Conservation (phyloP, 2,113 vertebrate genomes). For the Thalassoma bifasciatum region DNA sequence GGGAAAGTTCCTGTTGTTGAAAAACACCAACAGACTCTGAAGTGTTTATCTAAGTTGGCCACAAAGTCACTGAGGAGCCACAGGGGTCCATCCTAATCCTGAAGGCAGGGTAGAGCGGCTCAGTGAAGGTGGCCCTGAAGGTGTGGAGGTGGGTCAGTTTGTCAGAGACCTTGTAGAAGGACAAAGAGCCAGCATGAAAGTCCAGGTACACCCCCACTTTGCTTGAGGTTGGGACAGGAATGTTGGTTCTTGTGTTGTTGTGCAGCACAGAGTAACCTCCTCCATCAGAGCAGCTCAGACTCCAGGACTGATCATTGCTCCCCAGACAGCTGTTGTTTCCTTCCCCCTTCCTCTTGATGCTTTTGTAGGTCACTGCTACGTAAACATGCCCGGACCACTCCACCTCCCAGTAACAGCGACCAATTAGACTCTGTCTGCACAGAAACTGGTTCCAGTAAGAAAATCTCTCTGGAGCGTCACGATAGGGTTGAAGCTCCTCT, state of each 20-base stretch:
- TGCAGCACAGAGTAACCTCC: slow-evolving; percentile 1
- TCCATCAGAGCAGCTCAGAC: slow-evolving; percentile 7
- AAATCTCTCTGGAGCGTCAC: slow-evolving; percentile 51
- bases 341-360: slow-evolving; percentile 1
- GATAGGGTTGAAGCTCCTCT: slow-evolving; percentile 13
- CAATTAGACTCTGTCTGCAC: slow-evolving; percentile 23
- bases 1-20: not conserved
- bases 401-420: slow-evolving; percentile 61
- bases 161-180: slow-evolving; percentile 22
- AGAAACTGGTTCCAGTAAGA: slow-evolving; percentile 59
- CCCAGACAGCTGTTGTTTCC: slow-evolving; percentile 32
- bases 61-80: slow-evolving; percentile 41
- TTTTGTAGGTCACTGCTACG: slow-evolving; percentile 33
- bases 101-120: slow-evolving; percentile 53
- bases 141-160: slow-evolving; percentile 32
- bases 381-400: slow-evolving; percentile 2
- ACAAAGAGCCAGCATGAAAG: slow-evolving; percentile 33
- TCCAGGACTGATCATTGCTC: slow-evolving; percentile 45
- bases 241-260: rapidly evolving
- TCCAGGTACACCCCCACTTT: slow-evolving; percentile 57
- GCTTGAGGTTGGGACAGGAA: rapidly evolving
- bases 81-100: not conserved
- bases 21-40: not conserved
- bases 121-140: slow-evolving; percentile 34
- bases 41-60: not conserved